A percentile compares a stretch with the other conserved stretches of the same genome.
These are phyloP conservation scores for Chaitophorus viminalis DNA, from an alignment of 2,888 invertebrate species.

Conservation along the genomic window DNA sequence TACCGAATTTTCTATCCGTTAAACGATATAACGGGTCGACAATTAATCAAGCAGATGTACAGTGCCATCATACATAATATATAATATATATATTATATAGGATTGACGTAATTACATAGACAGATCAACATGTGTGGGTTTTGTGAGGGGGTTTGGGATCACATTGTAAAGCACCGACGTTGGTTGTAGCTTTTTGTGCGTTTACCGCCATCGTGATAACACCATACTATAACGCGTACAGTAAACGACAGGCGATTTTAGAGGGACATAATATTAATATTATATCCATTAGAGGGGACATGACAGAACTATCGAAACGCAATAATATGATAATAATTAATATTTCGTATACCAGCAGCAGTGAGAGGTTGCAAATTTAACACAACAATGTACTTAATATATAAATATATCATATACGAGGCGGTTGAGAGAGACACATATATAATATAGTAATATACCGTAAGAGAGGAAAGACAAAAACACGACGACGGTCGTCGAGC, in stretches of 20 bases:
- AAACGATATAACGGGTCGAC: neutral
- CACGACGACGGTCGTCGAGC: neutral
- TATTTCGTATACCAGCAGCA: slow-evolving; percentile 2
- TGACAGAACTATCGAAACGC: slow-evolving; percentile 2
- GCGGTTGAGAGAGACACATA: neutral
- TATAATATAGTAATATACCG: neutral
- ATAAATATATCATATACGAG: neutral
- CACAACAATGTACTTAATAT: slow-evolving; percentile 37
- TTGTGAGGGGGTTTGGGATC: neutral
- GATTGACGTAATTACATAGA: neutral
- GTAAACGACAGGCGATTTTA: neutral
- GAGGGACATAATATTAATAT: slow-evolving; percentile 4
- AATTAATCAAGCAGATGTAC: neutral
- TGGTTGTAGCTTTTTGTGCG: neutral
- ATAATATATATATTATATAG: neutral
- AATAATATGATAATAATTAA: slow-evolving; percentile 43
- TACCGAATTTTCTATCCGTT: neutral
- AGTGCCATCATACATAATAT: neutral
- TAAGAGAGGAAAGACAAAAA: neutral
- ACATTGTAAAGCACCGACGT: neutral
- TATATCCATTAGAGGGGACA: neutral
- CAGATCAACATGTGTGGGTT: neutral
- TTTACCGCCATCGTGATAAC: neutral
- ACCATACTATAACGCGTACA: neutral
- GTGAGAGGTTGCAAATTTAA: neutral